Evolutionary conservation across 2,888 invertebrate species (phyloP).

Genomic region (Brassicogethes aeneus): DNA sequence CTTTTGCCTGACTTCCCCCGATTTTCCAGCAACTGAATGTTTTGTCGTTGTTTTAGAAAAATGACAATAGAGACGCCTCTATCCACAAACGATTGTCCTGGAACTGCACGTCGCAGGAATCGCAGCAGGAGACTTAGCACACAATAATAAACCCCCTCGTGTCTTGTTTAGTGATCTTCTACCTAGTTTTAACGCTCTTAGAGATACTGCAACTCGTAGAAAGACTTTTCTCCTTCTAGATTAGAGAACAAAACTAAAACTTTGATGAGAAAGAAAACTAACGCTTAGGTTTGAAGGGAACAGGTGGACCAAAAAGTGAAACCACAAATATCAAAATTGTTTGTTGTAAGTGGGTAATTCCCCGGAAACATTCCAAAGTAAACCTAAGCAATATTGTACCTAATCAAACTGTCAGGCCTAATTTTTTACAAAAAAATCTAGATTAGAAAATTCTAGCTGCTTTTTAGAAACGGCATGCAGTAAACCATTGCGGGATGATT

Average conservation of each 20-base stretch:
- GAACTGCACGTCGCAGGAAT: conserved; percentile 43
- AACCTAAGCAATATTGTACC: conserved; percentile 30
- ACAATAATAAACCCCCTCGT: conserved; percentile 30
- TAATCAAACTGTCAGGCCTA: conserved; percentile 29
- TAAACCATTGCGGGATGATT: conserved; percentile 15
- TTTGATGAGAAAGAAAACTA: conserved; percentile 9
- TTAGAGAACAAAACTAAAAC: not conserved
- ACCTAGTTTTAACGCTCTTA: conserved; percentile 33
- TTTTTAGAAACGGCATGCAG: conserved; percentile 14
- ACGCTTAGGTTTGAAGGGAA: not conserved
- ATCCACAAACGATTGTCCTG: conserved; percentile 55
- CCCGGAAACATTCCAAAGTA: conserved; percentile 30
- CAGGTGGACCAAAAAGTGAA: conserved; percentile 19
- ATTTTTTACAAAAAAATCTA: conserved; percentile 24
- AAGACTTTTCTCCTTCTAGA: conserved; percentile 13
- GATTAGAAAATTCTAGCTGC: conserved; percentile 19
- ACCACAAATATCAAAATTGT: conserved; percentile 28
- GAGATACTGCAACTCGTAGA: conserved; percentile 28
- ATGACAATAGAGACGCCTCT: conserved; percentile 42
- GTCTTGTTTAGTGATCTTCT: conserved; percentile 35
- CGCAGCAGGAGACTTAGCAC: conserved; percentile 36
- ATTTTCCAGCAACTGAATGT: no score
- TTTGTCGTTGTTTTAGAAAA: conserved; percentile 38
- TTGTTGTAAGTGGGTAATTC: conserved; percentile 4
- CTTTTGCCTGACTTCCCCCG: no score